Percentiles rank a stretch among this genome's conserved stretches.
Evolutionary conservation across 2,113 vertebrate species (phyloP).

Genomic region (Pangasianodon gigas): DNA sequence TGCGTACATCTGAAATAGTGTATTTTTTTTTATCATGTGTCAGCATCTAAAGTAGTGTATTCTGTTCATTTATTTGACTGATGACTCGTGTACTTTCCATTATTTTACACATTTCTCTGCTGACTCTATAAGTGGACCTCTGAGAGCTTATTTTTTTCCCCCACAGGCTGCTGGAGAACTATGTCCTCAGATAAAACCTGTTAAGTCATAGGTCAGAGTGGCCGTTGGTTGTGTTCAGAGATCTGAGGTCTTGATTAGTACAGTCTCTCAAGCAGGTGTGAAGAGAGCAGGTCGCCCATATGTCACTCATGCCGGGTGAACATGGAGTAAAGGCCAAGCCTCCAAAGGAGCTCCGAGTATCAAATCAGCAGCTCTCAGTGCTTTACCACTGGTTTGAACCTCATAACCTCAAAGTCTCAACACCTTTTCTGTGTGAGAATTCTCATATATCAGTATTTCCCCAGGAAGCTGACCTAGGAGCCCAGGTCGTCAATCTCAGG

Average conservation of each 20-base stretch:
- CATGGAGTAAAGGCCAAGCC: conserved; percentile 47
- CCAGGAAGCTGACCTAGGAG: conserved; percentile 69
- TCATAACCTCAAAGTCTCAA: conserved; percentile 68
- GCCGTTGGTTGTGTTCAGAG: conserved; percentile 35
- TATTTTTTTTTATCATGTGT: neutral
- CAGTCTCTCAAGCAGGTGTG: conserved; percentile 53
- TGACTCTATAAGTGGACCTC: neutral
- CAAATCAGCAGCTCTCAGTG: conserved; percentile 52
- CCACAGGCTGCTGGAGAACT: neutral
- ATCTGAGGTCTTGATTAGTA: conserved; percentile 52
- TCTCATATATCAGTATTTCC: conserved; percentile 63
- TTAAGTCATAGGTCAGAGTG: neutral
- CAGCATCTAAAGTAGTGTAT: neutral
- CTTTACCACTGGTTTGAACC: conserved; percentile 60
- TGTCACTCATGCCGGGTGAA: conserved; percentile 23
- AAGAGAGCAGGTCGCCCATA: conserved; percentile 57
- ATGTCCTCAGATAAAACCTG: conserved; percentile 5
- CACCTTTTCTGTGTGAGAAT: conserved; percentile 69
- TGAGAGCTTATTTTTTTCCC: neutral
- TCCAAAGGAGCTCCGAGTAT: conserved; percentile 56
- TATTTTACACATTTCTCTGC: conserved; percentile 3
- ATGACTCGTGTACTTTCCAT: neutral
- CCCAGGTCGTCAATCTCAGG: conserved; percentile 70
- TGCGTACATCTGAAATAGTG: neutral
- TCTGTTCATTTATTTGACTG: conserved; percentile 20